phyloP scores from a whole-genome alignment of 2,888 invertebrate species.

The Tachina grossa region DNA sequence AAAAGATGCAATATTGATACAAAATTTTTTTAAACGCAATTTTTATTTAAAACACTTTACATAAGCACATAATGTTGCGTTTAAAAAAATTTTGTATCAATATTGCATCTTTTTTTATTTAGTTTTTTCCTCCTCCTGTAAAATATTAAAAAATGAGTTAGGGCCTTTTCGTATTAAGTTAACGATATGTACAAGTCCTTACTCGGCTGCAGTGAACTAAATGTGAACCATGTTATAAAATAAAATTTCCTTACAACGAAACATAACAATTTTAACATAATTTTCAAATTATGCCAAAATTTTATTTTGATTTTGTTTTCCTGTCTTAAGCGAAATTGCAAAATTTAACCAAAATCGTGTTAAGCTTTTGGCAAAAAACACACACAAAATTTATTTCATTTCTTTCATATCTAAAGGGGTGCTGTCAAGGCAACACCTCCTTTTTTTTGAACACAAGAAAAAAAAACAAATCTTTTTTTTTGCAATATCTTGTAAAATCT shows the following conservation, averaged over 20 bases:
- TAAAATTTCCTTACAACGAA: conserved; percentile 44
- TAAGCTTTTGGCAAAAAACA: conserved; percentile 60
- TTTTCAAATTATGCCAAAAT: conserved; percentile 68
- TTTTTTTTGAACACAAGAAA: conserved; percentile 19
- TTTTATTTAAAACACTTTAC: too few species aligned
- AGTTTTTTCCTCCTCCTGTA: too few species aligned
- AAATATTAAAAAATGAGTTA: too few species aligned
- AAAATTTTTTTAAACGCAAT: too few species aligned
- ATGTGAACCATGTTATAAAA: not conserved
- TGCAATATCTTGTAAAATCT: conserved; percentile 48
- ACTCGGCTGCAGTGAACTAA: not conserved
- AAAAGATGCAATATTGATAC: too few species aligned
- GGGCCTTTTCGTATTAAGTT: too few species aligned
- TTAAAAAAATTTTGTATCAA: too few species aligned
- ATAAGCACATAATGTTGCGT: too few species aligned
- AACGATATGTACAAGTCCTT: not conserved
- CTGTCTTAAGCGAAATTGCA: not conserved
- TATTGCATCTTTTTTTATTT: too few species aligned
- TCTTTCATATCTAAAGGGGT: conserved; percentile 45
- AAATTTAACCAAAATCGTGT: conserved; percentile 65
- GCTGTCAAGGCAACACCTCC: conserved; percentile 69
- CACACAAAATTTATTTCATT: conserved; percentile 19
- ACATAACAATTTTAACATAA: conserved; percentile 54
- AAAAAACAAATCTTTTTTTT: not conserved
- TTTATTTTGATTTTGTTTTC: conserved; percentile 38